phyloP scores from a whole-genome alignment of 2,888 invertebrate species.

The Tiliacea citrago region DNA sequence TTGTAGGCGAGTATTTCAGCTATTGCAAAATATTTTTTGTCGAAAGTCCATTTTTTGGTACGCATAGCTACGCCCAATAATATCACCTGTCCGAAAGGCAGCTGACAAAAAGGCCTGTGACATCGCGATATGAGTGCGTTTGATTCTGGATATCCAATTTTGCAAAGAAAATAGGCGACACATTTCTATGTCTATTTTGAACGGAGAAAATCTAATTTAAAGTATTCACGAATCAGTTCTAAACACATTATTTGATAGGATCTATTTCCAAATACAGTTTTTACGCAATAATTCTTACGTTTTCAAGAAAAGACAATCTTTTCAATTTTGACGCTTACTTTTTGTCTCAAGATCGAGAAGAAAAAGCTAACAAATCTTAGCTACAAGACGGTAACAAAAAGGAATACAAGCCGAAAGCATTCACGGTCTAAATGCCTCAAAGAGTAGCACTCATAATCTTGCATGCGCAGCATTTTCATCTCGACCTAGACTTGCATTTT shows the following conservation, averaged over 20 bases:
- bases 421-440: constrained; percentile 67
- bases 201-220: not conserved
- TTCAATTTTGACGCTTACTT: not conserved
- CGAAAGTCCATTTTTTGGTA: not conserved
- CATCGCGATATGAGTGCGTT: constrained; percentile 13
- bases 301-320: not conserved
- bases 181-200: constrained; percentile 17
- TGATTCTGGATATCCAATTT: constrained; percentile 41
- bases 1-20: not conserved
- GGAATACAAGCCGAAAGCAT: constrained; percentile 41
- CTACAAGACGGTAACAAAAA: constrained; percentile 26
- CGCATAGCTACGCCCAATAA: constrained; percentile 1
- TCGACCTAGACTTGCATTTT: constrained; percentile 45
- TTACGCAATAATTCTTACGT: not conserved
- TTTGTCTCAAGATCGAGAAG: not conserved
- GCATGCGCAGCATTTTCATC: constrained; percentile 47
- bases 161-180: constrained; percentile 21
- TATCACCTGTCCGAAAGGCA: constrained; percentile 2
- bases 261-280: not conserved
- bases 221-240: not conserved
- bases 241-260: not conserved
- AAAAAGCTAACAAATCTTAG: constrained; percentile 8
- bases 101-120: constrained; percentile 27
- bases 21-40: constrained; percentile 13
- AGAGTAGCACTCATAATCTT: constrained; percentile 62